These are phyloP conservation scores for Lamellibrachia luymesi DNA, from an alignment of 1,140 invertebrate species.

Conservation along the genomic window DNA sequence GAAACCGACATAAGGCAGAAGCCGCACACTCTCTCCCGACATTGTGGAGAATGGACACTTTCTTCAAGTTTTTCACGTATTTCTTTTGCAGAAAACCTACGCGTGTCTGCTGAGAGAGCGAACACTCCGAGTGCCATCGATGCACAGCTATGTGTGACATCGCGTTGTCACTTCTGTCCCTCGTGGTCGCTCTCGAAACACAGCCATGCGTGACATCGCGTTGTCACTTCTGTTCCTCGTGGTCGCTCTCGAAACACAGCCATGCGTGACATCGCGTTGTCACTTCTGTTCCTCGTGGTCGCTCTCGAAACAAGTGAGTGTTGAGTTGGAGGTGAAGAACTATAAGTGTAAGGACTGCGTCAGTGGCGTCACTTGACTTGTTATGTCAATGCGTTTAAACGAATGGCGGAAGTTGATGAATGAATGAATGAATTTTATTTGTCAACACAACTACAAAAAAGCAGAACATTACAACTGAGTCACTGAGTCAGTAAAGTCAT, in stretches of 20 bases:
- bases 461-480: too few relatives aligned
- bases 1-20: too few relatives aligned
- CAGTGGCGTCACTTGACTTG: too few relatives aligned
- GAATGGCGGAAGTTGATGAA: too few relatives aligned
- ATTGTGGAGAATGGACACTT: too few relatives aligned
- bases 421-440: too few relatives aligned
- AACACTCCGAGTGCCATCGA: neutral
- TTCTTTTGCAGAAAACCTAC: neutral
- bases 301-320: neutral
- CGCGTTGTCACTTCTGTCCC: neutral
- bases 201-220: neutral
- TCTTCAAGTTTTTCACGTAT: neutral
- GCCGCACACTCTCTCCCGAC: too few relatives aligned
- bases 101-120: neutral
- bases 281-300: neutral
- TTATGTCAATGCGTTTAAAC: too few relatives aligned
- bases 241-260: neutral
- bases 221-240: too few relatives aligned
- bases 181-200: neutral
- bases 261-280: neutral
- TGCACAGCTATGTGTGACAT: neutral
- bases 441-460: too few relatives aligned
- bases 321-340: neutral
- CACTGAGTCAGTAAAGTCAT: too few relatives aligned
- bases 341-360: too few relatives aligned